Conservation (phyloP, 2,888 invertebrate species). For the Lacanobia oleracea region DNA sequence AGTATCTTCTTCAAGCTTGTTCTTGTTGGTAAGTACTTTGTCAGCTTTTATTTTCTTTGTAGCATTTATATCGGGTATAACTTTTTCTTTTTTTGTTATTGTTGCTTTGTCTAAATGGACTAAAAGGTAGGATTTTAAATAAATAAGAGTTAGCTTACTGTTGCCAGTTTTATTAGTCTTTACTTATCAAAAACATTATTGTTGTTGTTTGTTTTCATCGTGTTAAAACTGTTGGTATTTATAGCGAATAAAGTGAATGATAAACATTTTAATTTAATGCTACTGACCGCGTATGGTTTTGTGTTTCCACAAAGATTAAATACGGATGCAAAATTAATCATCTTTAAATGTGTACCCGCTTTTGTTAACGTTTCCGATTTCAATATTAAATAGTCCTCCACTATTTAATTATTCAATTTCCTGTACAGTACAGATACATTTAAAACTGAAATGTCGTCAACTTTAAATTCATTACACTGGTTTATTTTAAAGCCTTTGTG, state of each 20-base stretch:
- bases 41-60: conserved; percentile 60
- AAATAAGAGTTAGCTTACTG: conserved; percentile 3
- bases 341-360: conserved; percentile 4
- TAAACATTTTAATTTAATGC: background rate
- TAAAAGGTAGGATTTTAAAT: background rate
- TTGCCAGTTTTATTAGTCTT: background rate
- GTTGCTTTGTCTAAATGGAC: background rate
- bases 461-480: conserved; percentile 42
- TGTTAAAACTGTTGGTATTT: background rate
- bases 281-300: background rate
- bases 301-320: conserved; percentile 17
- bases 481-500: conserved; percentile 39
- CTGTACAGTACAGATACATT: conserved; percentile 23
- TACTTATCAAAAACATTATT: background rate
- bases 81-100: conserved; percentile 2
- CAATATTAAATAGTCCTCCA: conserved; percentile 30
- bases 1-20: conserved; percentile 92
- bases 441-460: conserved; percentile 49
- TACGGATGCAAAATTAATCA: conserved; percentile 12
- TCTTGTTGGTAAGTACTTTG: conserved; percentile 90
- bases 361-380: conserved; percentile 5
- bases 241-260: background rate
- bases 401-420: conserved; percentile 49
- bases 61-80: background rate
- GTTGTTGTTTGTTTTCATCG: background rate